Conservation (phyloP, 2,888 invertebrate genomes). For the Tetranychus truncatus region DNA sequence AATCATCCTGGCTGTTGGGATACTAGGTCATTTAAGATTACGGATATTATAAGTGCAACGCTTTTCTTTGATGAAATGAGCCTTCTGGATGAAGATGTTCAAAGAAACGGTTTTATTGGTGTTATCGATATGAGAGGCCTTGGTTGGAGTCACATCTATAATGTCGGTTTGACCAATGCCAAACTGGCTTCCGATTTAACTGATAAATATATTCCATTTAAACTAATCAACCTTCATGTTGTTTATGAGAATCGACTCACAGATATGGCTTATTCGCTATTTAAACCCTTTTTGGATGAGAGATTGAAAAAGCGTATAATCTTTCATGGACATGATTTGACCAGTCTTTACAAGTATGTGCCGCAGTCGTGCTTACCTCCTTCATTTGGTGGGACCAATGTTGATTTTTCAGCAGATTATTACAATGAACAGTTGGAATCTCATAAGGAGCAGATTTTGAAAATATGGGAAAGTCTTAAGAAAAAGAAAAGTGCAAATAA, state of each 20-base stretch:
- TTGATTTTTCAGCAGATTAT: not conserved
- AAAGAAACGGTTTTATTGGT: not conserved
- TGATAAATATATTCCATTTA: not conserved
- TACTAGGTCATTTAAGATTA: not conserved
- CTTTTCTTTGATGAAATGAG: constrained; percentile 1
- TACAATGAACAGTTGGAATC: not conserved
- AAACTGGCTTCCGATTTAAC: not conserved
- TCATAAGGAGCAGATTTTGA: not conserved
- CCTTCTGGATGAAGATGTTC: not conserved
- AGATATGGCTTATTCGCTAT: not conserved
- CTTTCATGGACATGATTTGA: constrained; percentile 5
- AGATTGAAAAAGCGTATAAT: not conserved
- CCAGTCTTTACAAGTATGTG: not conserved
- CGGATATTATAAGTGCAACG: not conserved
- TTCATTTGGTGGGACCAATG: constrained; percentile 6
- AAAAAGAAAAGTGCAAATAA: not conserved
- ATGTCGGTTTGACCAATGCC: not conserved
- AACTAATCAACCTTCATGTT: not conserved
- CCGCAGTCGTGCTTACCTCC: not conserved
- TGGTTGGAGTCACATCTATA: not conserved
- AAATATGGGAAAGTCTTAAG: not conserved
- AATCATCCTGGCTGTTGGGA: not conserved
- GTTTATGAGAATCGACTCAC: not conserved
- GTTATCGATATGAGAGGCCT: not conserved
- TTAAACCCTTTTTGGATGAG: not conserved